A percentile compares a stretch with the other conserved stretches of the same genome.
phyloP scores from a whole-genome alignment of 2,888 invertebrate species.

The Troglohyphantes excavatus region DNA sequence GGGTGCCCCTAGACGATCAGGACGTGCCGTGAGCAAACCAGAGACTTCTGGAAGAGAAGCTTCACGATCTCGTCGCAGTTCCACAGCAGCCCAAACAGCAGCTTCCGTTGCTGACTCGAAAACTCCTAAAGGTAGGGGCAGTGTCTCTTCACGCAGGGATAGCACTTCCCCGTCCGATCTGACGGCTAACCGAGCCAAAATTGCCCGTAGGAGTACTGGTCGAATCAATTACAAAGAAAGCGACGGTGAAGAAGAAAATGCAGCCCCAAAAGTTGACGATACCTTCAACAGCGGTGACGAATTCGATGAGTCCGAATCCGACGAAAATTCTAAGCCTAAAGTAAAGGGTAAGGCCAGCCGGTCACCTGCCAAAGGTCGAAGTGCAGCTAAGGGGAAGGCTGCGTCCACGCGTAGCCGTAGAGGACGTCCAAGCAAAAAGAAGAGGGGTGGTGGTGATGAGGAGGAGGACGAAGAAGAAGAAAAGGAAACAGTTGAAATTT shows the following conservation, averaged over 20 bases:
- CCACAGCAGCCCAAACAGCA: conserved; percentile 78
- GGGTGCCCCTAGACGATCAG: conserved; percentile 65
- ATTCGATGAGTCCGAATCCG: conserved; percentile 74
- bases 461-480: conserved; percentile 54
- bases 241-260: conserved; percentile 73
- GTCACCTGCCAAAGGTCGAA: conserved; percentile 37
- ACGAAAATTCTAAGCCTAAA: conserved; percentile 62
- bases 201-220: conserved; percentile 56
- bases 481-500: conserved; percentile 45
- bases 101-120: conserved; percentile 77
- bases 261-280: conserved; percentile 69
- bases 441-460: conserved; percentile 40
- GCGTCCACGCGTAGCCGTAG: conserved; percentile 20
- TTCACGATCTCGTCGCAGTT: conserved; percentile 70
- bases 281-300: conserved; percentile 69
- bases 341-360: conserved; percentile 26
- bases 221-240: conserved; percentile 78
- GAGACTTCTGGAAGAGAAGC: conserved; percentile 42
- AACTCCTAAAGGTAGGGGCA: conserved; percentile 50
- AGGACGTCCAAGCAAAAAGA: conserved; percentile 46
- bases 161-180: conserved; percentile 73
- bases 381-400: neutral
- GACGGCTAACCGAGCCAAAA: conserved; percentile 67
- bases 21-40: conserved; percentile 50
- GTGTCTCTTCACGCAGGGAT: conserved; percentile 33